Percentiles rank a stretch among this genome's conserved stretches.
Conservation (phyloP, 92 coral and sea anemone species). For the Paragorgia papillata region DNA sequence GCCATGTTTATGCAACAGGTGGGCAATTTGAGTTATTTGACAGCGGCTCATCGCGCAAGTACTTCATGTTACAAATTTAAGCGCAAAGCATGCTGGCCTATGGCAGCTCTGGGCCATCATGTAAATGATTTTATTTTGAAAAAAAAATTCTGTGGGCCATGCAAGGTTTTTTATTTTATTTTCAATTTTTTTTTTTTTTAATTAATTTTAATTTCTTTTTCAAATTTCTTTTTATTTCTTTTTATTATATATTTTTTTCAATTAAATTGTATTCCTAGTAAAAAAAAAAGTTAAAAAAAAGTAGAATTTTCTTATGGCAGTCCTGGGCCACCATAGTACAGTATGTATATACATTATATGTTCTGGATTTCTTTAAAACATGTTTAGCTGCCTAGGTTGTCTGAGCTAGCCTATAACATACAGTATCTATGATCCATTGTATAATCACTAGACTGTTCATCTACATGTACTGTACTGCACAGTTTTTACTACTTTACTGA, state of each 20-base stretch:
- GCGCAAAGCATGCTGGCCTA: no score
- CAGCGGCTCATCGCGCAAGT: neutral
- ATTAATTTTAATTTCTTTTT: neutral
- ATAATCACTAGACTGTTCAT: no score
- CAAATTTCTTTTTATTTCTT: neutral
- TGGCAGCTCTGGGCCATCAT: constrained; percentile 16
- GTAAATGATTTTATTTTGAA: no score
- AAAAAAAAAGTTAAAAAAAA: neutral
- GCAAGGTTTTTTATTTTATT: no score
- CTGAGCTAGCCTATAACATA: no score
- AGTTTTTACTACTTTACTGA: no score
- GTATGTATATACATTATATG: no score
- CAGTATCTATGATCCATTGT: no score
- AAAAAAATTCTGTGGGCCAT: neutral
- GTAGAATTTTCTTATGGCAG: neutral
- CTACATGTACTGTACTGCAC: no score
- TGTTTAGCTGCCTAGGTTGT: no score
- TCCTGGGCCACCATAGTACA: constrained; percentile 35
- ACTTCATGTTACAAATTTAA: neutral
- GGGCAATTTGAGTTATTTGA: neutral
- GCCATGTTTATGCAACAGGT: neutral
- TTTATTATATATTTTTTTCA: constrained; percentile 1
- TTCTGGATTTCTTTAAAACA: no score
- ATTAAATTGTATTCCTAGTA: neutral
- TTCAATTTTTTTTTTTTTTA: neutral